Conservation (phyloP, 2,888 invertebrate genomes). For the Dasypogon diadema region DNA sequence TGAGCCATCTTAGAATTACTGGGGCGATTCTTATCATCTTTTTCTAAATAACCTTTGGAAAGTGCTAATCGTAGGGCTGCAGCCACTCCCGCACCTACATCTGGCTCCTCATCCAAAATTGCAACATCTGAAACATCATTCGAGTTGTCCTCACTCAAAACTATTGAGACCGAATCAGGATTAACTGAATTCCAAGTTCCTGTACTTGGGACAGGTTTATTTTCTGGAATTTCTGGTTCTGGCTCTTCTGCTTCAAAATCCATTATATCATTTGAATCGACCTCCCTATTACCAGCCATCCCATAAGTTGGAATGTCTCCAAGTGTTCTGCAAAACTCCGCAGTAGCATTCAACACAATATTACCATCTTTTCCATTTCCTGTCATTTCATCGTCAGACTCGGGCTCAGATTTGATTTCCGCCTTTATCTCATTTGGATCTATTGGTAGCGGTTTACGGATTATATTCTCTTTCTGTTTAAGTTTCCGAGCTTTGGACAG, state of each 20-base stretch:
- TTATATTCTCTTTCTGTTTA: conserved; percentile 71
- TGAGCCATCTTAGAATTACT: conserved; percentile 80
- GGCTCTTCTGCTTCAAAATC: conserved; percentile 62
- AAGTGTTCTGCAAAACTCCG: conserved; percentile 95
- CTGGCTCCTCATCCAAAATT: conserved; percentile 89
- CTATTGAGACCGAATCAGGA: conserved; percentile 69
- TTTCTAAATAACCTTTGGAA: conserved; percentile 94
- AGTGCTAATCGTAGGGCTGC: conserved; percentile 91
- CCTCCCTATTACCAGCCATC: conserved; percentile 89
- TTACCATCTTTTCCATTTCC: conserved; percentile 65
- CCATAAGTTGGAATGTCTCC: conserved; percentile 97
- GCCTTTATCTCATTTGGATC: conserved; percentile 70
- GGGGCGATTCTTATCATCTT: conserved; percentile 80
- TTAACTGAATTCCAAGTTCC: conserved; percentile 90
- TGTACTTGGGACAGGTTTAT: conserved; percentile 71
- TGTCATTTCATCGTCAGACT: conserved; percentile 68
- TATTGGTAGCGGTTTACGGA: conserved; percentile 61
- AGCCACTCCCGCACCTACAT: conserved; percentile 90
- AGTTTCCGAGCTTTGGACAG: conserved; percentile 79
- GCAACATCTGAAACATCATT: conserved; percentile 67
- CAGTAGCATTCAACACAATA: conserved; percentile 92
- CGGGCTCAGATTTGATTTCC: conserved; percentile 74
- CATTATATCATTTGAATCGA: conserved; percentile 77
- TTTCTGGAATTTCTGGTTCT: conserved; percentile 67
- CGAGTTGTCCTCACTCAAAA: conserved; percentile 68